Conservation (phyloP, 2,113 vertebrate species). For the Paramisgurnus dabryanus region DNA sequence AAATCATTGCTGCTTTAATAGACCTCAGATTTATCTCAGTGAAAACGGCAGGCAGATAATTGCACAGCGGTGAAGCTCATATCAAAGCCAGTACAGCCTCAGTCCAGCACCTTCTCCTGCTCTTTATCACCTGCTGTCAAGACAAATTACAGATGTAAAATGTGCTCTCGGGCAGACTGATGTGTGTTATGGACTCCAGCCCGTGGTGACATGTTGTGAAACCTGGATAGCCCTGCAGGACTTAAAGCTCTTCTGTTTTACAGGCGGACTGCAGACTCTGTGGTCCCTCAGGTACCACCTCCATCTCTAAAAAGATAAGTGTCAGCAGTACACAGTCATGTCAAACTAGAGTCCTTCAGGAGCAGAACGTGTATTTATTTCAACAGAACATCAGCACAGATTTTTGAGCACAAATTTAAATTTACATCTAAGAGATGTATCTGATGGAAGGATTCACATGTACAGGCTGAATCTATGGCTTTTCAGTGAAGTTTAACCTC, state of each 20-base stretch:
- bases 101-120: constrained; percentile 9
- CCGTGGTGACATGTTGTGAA: constrained; percentile 3
- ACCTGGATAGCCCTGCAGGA: background rate
- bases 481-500: too few relatives aligned
- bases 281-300: constrained; percentile 4
- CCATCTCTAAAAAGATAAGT: background rate
- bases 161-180: background rate
- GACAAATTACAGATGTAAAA: constrained; percentile 33
- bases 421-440: background rate
- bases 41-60: constrained; percentile 32
- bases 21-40: constrained; percentile 23
- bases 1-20: constrained; percentile 40
- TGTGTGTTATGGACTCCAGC: constrained; percentile 10
- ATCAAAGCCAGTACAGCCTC: constrained; percentile 6
- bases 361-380: constrained; percentile 13
- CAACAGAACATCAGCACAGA: background rate
- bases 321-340: constrained; percentile 15
- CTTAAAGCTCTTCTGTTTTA: constrained; percentile 7
- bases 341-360: constrained; percentile 16
- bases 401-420: too few relatives aligned
- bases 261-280: background rate
- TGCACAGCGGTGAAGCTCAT: constrained; percentile 27
- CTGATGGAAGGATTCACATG: background rate
- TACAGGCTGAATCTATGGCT: too few relatives aligned
- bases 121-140: constrained; percentile 30